A percentile compares a stretch with the other conserved stretches of the same genome.
Conservation (phyloP, 2,113 vertebrate species). For the Willisornis vidua region DNA sequence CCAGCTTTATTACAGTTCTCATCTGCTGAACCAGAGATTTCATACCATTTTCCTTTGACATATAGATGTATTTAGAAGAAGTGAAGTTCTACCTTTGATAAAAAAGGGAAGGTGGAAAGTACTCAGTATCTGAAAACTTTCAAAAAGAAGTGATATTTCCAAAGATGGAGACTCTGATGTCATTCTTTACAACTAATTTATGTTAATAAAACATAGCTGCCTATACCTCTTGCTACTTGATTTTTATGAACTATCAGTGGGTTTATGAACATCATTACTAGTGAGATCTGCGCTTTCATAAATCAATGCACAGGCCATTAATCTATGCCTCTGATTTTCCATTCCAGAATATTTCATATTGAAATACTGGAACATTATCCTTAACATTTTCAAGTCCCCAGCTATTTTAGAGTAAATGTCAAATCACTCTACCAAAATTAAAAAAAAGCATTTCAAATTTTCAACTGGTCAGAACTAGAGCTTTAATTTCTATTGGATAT, state of each 20-base stretch:
- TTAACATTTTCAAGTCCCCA: not conserved
- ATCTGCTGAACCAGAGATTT: not conserved
- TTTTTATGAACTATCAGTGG: not conserved
- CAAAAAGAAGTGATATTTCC: not conserved
- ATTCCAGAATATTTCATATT: not conserved
- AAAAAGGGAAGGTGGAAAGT: not conserved
- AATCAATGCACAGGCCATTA: not conserved
- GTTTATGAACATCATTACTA: not conserved
- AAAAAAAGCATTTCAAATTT: not conserved
- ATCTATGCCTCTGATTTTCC: not conserved
- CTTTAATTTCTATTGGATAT: not conserved
- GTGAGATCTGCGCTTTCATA: not conserved
- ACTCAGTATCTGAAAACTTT: not conserved
- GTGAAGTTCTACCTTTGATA: not conserved
- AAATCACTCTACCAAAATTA: not conserved
- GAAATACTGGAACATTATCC: not conserved
- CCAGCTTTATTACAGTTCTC: not conserved
- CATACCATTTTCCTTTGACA: not conserved
- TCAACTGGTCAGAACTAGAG: not conserved
- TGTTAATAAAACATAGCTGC: not conserved
- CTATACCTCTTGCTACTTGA: not conserved
- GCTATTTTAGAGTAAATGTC: not conserved
- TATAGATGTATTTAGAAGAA: not conserved
- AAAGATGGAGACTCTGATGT: not conserved
- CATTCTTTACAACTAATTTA: not conserved